Evolutionary conservation across 2,113 vertebrate genomes (phyloP), one percentile per base, ranked within the genome.

Genomic region (Cervus canadensis): DNA sequence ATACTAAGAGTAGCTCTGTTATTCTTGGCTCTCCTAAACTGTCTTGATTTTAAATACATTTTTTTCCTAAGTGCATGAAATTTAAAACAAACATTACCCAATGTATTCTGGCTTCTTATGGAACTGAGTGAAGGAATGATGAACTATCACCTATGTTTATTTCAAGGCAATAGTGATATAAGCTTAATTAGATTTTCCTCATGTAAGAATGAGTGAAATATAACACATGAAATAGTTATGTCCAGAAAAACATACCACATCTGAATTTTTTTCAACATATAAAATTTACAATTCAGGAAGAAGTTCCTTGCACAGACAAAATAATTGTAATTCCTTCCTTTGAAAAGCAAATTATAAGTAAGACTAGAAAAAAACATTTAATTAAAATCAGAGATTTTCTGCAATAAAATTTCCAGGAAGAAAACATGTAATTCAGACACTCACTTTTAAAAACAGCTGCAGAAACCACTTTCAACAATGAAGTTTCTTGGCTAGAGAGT

Each of bases 291-390:
- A 50, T 97, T 91, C 60, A 94, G 60, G 23, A 96, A 93, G 48
- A 90, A 96, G 30, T 16, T 13, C 45, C 43, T 82, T 84, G 28
- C 30, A 91, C 76, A 92, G 76, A 94, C 33, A 87, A 14, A 67
- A 92, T 94, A 97, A 97, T 97, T 87, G 94, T 45, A 97, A 91
- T 97, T 95, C 62, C 43, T 93, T 79, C 7, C 57, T 97, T 96
- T 95, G 91, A 95, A 97, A 97, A 62, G 87, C 94, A 92, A 97
- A 97, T 91, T 97, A 92, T 59, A 94, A 97, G 86, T 97, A 93
- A 96, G 36, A 50, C 48, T 86, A 83, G 60, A 94, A 96, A 95
- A 28, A 28, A 97, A 74, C 87, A 97, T 94, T 96, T 96, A 97
- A 97, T 96, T 96, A 97, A 96, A 90, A 96, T 76, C 60, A 95